These are phyloP conservation scores for Ctenochaetus hawaiiensis DNA, from an alignment of 2,797 vertebrate species.

Conservation along the genomic window DNA sequence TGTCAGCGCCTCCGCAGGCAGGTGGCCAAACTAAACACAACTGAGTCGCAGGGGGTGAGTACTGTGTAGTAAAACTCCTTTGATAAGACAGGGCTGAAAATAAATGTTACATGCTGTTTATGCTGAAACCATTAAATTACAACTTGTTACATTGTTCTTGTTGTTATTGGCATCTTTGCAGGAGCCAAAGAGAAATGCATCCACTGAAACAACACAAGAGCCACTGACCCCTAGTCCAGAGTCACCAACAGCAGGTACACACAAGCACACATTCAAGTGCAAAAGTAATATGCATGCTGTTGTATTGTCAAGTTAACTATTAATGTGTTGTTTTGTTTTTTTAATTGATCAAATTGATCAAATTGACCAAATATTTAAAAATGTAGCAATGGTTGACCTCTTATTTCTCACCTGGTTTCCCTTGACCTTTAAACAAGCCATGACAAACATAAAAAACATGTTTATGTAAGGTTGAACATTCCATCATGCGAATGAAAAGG, in stretches of 20 bases:
- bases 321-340: too few species aligned
- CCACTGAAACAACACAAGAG: slow-evolving; percentile 86
- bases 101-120: not conserved
- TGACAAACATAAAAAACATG: not conserved
- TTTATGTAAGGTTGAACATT: not conserved
- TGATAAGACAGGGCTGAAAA: not conserved
- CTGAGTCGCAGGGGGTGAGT: slow-evolving; percentile 85
- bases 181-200: slow-evolving; percentile 84
- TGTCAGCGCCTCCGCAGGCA: slow-evolving; percentile 97
- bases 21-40: slow-evolving; percentile 89
- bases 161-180: slow-evolving; percentile 47
- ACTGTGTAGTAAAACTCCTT: not conserved
- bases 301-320: not conserved
- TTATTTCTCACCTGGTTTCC: not conserved
- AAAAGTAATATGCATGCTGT: not conserved
- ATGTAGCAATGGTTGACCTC: too few species aligned
- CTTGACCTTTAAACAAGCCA: not conserved
- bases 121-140: not conserved
- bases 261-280: not conserved
- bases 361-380: too few species aligned
- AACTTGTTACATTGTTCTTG: not conserved
- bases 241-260: slow-evolving; percentile 86
- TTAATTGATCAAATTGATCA: too few species aligned
- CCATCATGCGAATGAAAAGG: not conserved
- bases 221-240: slow-evolving; percentile 81